These are phyloP conservation scores for Eunapius fragilis DNA, from an alignment of 37 sponge, comb jelly and placozoan genomes.

Conservation along the genomic window DNA sequence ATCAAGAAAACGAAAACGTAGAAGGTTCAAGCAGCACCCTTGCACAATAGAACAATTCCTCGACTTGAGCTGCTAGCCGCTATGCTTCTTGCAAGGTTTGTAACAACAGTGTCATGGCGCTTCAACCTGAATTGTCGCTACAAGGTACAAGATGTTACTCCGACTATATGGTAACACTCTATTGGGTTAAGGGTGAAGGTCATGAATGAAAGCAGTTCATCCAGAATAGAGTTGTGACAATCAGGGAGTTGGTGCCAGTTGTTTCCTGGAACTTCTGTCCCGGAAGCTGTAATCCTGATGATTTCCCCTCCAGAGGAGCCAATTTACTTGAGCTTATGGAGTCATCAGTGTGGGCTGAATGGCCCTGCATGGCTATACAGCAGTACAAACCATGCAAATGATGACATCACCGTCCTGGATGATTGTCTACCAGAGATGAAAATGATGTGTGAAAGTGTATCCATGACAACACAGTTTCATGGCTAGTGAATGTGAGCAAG, in stretches of 20 bases:
- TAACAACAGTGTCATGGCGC: conserved; percentile 5
- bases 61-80: conserved; percentile 12
- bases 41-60: background rate
- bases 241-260: background rate
- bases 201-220: conserved; percentile 31
- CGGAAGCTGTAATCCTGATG: conserved; percentile 7
- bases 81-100: background rate
- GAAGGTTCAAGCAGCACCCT: conserved; percentile 8
- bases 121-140: background rate
- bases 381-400: background rate
- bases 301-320: conserved; percentile 17
- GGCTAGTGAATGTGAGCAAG: no score
- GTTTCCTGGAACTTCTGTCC: conserved; percentile 2
- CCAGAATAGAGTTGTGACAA: conserved; percentile 8
- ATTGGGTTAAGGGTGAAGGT: conserved; percentile 8
- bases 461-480: background rate
- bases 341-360: background rate
- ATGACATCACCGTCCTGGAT: background rate
- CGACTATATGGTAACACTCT: conserved; percentile 16
- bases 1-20: no score
- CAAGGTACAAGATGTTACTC: background rate
- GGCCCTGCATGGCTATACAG: background rate
- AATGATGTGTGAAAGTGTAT: background rate
- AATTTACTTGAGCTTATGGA: background rate
- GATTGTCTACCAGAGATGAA: conserved; percentile 4